Base-by-base conservation (phyloP, 35 echinoderm and acorn worm species). In the Heliocidaris erythrogramma region DNA sequence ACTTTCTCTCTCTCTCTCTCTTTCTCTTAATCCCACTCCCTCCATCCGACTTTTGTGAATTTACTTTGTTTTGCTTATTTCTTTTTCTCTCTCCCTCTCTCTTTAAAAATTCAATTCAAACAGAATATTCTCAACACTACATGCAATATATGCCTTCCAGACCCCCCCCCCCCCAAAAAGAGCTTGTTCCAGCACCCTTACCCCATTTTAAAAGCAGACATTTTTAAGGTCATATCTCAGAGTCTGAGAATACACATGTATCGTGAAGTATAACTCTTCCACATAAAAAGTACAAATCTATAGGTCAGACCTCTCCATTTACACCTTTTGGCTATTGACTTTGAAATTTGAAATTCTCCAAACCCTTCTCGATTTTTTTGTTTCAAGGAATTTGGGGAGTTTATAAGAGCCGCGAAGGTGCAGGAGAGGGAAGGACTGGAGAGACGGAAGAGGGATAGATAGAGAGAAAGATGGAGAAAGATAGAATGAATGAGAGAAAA, bases 261-360 rank as follows among this genome's bases (percentile, higher is more conserved):
- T 18, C 2, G 65, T n/a, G 65, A n/a, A 78, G 27, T 78, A 78
- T 7, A 69, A n/a, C 14, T 24, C 14, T 7, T 78, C 65, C 27
- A 42, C 65, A 2, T n/a, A 27, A 7, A 78, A 78, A 78, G 65
- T 78, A 21, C 65, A 78, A n/a, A 78, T 78, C 65, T 78, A 78
- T 78, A 78, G 65, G 65, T 78, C 65, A 24, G 27, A 3, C 14
- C 1, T 78, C 65, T 78, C 27, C 21, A 78, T 78, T 78, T 78
- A 78, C 65, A 78, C 18, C 65, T 78, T 78, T 2, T 8, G 14
- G 65, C 65, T 78, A 78, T 78, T 78, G 65, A 78, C 65, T 78
- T 78, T 78, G 65, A 78, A 78, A 78, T 78, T 78, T 78, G 65
- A 78, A 78, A 78, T 78, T 27, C 48, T 93, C 48, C 29, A 53